Evolutionary conservation across 2,797 vertebrate genomes (phyloP).

Genomic region (Coilia nasus): DNA sequence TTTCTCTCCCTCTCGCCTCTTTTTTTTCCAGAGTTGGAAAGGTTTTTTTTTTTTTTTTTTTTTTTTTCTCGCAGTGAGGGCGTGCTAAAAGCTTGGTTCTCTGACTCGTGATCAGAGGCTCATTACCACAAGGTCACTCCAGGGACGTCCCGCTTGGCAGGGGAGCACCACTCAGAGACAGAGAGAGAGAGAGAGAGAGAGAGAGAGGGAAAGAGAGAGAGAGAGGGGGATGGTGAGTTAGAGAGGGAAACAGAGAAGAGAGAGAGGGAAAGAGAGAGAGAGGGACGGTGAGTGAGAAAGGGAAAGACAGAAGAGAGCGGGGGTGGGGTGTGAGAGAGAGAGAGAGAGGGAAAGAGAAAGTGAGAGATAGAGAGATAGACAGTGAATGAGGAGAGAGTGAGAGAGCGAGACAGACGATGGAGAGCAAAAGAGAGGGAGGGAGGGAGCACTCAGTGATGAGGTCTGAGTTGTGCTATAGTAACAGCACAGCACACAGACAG

Average conservation of each 20-base stretch:
- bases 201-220: slow-evolving; percentile 36
- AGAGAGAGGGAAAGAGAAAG: no score
- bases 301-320: no score
- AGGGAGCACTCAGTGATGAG: background rate
- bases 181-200: slow-evolving; percentile 24
- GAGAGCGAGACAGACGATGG: slow-evolving; percentile 9
- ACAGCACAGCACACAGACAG: background rate
- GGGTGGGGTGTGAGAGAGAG: no score
- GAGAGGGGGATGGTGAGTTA: no score
- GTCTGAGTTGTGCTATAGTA: slow-evolving; percentile 10
- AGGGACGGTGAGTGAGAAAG: background rate
- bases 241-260: slow-evolving; percentile 13
- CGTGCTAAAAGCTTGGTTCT: slow-evolving; percentile 71
- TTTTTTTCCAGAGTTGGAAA: slow-evolving; percentile 34
- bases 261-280: background rate
- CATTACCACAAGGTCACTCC: slow-evolving; percentile 82
- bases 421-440: background rate
- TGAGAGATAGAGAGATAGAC: no score
- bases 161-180: slow-evolving; percentile 17
- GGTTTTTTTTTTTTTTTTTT: slow-evolving; percentile 54
- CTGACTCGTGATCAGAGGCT: slow-evolving; percentile 78
- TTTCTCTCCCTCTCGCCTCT: slow-evolving; percentile 8
- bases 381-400: slow-evolving; percentile 33
- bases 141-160: slow-evolving; percentile 60
- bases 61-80: slow-evolving; percentile 53